These are phyloP conservation scores for Brachionus asplanchnoidis DNA, from an alignment of 1,140 invertebrate species.

Conservation along the genomic window DNA sequence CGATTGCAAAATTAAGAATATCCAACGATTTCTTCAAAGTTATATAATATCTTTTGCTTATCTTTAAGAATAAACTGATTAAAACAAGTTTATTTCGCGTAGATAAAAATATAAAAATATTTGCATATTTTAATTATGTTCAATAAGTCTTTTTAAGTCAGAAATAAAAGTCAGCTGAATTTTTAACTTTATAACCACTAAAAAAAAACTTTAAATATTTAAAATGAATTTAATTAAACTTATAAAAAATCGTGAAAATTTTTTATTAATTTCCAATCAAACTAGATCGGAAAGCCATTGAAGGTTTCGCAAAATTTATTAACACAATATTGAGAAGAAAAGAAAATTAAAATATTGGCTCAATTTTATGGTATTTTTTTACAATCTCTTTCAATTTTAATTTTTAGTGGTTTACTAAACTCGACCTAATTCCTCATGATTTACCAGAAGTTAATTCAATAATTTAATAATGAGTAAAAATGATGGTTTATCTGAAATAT, in stretches of 20 bases:
- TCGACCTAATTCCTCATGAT: not conserved
- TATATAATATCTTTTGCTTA: not conserved
- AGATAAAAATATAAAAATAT: not conserved
- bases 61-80: not conserved
- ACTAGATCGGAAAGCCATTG: not conserved
- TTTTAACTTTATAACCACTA: not conserved
- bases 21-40: not conserved
- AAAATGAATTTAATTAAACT: too few relatives aligned
- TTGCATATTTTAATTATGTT: not conserved
- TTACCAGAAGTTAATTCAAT: not conserved
- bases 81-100: not conserved
- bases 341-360: not conserved
- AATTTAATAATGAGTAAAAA: not conserved
- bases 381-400: not conserved
- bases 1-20: not conserved
- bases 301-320: not conserved
- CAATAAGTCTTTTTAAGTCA: not conserved
- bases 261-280: not conserved
- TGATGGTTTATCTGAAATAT: not conserved
- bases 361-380: not conserved
- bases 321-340: not conserved
- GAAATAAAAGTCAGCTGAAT: not conserved
- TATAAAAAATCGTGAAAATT: too few relatives aligned
- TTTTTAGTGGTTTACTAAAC: not conserved
- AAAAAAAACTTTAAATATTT: not conserved